Evolutionary conservation across 2,113 vertebrate species (phyloP).

Genomic region (Pavo muticus): DNA sequence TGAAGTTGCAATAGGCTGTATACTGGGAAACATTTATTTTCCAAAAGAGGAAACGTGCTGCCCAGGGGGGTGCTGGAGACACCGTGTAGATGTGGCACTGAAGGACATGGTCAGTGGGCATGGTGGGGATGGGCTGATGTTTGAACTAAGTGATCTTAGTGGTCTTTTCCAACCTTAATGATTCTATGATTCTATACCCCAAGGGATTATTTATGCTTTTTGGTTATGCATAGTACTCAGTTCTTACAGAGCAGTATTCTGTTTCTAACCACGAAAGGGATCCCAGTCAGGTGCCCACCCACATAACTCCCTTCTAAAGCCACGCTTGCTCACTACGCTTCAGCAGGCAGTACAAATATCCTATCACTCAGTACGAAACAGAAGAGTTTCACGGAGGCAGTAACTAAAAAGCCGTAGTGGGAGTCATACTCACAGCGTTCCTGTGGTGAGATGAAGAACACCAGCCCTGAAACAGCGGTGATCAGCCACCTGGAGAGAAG

Average conservation of each 20-base stretch:
- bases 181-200: not conserved
- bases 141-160: too few relatives aligned
- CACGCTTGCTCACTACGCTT: not conserved
- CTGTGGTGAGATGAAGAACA: not conserved
- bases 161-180: too few relatives aligned
- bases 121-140: too few relatives aligned
- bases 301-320: not conserved
- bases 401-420: not conserved
- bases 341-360: not conserved
- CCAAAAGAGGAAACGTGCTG: too few relatives aligned
- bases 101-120: too few relatives aligned
- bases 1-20: too few relatives aligned
- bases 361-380: not conserved
- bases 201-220: not conserved
- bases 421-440: constrained; percentile 58
- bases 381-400: not conserved
- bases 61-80: too few relatives aligned
- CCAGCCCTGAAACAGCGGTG: not conserved
- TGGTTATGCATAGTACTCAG: not conserved
- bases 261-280: not conserved
- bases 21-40: too few relatives aligned
- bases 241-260: not conserved
- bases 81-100: too few relatives aligned
- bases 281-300: not conserved
- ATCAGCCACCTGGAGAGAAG: not conserved